Evolutionary conservation across 2,797 vertebrate genomes (phyloP).

Genomic region (Poecilia gillii): DNA sequence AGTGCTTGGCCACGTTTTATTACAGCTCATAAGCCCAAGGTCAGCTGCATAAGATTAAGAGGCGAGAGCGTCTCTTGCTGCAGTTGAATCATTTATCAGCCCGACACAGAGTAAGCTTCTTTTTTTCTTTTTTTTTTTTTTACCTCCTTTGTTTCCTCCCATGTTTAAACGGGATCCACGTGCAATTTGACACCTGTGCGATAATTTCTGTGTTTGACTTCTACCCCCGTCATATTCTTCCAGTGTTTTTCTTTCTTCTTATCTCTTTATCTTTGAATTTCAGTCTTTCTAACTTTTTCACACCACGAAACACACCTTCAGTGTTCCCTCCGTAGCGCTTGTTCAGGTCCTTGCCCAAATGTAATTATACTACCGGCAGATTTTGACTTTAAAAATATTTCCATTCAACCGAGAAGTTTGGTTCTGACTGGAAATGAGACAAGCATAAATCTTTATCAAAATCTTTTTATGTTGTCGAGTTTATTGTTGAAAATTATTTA

Average conservation of each 20-base stretch:
- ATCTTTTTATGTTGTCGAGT: not conserved
- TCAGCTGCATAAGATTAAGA: slow-evolving; percentile 81
- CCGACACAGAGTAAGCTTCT: slow-evolving; percentile 32
- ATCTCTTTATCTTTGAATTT: slow-evolving; percentile 27
- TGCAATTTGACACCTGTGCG: slow-evolving; percentile 21
- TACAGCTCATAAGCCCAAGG: slow-evolving; percentile 85
- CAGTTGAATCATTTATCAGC: slow-evolving; percentile 77
- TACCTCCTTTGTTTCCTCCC: slow-evolving; percentile 23
- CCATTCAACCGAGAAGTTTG: not conserved
- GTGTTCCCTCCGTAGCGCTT: not conserved
- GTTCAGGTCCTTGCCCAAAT: not conserved
- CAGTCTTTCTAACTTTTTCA: slow-evolving; percentile 12
- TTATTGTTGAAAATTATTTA: not conserved
- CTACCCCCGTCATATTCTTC: slow-evolving; percentile 24
- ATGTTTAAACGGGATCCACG: slow-evolving; percentile 30
- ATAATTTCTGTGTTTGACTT: slow-evolving; percentile 47
- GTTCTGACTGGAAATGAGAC: not conserved
- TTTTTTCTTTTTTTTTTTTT: not conserved
- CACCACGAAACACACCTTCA: slow-evolving; percentile 2
- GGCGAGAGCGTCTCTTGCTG: slow-evolving; percentile 61
- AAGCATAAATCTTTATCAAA: not conserved
- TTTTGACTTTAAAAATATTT: not conserved
- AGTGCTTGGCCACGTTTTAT: slow-evolving; percentile 83
- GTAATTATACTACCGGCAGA: not conserved
- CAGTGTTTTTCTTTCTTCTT: not conserved